Percentiles rank a stretch among this genome's conserved stretches.
Conservation (phyloP, 2,797 vertebrate genomes). For the Bucorvus abyssinicus region DNA sequence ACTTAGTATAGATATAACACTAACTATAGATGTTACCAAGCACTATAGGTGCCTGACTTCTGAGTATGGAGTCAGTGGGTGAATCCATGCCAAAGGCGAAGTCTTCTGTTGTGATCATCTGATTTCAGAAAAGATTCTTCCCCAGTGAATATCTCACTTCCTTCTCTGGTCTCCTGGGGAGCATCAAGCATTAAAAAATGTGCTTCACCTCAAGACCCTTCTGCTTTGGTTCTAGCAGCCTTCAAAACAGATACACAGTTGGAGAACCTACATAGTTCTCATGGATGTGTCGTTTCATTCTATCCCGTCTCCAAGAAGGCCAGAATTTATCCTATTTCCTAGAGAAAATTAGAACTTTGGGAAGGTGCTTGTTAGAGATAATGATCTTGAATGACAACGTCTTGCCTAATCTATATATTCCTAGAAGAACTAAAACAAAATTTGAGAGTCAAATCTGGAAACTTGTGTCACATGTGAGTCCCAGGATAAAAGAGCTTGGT, state of each 20-base stretch:
- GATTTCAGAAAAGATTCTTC: background rate
- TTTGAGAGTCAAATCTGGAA: background rate
- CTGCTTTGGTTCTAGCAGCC: background rate
- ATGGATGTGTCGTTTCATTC: background rate
- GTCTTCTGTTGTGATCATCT: background rate
- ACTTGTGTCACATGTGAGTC: background rate
- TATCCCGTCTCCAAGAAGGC: background rate
- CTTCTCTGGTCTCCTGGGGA: background rate
- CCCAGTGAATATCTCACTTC: background rate
- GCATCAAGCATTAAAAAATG: background rate
- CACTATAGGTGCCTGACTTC: background rate
- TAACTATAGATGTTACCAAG: background rate
- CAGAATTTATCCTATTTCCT: background rate
- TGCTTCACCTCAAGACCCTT: background rate
- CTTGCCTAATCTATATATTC: background rate
- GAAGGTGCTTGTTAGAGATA: background rate
- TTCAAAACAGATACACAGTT: accelerated
- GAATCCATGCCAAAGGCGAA: background rate
- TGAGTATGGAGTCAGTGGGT: accelerated
- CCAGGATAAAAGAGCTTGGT: background rate
- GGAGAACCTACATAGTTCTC: background rate
- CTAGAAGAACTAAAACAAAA: background rate
- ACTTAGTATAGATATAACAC: too few species aligned
- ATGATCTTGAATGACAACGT: background rate
- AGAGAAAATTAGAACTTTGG: background rate